A percentile compares a stretch with the other conserved stretches of the same genome.
These are phyloP conservation scores for Zelostemma sp. DNA, from an alignment of 1,140 invertebrate genomes.

Conservation along the genomic window DNA sequence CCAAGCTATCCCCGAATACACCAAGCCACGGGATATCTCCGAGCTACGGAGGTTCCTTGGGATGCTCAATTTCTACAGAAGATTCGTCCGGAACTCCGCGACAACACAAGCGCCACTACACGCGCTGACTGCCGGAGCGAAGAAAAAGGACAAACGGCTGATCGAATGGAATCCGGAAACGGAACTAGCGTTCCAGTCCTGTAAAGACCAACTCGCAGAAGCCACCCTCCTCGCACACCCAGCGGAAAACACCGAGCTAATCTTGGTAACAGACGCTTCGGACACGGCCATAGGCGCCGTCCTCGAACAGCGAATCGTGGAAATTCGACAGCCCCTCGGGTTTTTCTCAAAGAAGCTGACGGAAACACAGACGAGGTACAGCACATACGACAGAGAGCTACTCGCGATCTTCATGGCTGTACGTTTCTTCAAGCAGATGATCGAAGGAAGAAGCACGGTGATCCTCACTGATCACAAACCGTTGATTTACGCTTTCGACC, in stretches of 20 bases:
- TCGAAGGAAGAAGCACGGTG: not conserved
- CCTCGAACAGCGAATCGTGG: not conserved
- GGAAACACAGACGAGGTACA: conserved; percentile 1
- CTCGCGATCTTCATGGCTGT: too few relatives aligned
- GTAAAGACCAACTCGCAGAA: not conserved
- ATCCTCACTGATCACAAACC: conserved; percentile 12
- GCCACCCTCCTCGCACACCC: not conserved
- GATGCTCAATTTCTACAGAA: conserved; percentile 34
- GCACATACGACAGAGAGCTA: too few relatives aligned
- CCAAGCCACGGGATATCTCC: not conserved
- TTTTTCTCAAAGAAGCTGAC: not conserved
- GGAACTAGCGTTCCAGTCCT: not conserved
- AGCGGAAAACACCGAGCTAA: not conserved
- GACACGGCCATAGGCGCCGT: not conserved
- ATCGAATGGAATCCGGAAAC: not conserved
- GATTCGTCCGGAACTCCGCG: conserved; percentile 17
- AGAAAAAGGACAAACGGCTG: conserved; percentile 6
- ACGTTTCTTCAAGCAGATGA: not conserved
- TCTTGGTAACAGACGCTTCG: not conserved
- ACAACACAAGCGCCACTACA: not conserved
- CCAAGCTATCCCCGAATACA: not conserved
- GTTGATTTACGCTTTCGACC: conserved; percentile 3
- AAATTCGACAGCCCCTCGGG: not conserved
- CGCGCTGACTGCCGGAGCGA: not conserved
- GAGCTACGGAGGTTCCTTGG: conserved; percentile 29